Conservation (phyloP, 2,888 invertebrate species). For the Sceliomorpha sp. region DNA sequence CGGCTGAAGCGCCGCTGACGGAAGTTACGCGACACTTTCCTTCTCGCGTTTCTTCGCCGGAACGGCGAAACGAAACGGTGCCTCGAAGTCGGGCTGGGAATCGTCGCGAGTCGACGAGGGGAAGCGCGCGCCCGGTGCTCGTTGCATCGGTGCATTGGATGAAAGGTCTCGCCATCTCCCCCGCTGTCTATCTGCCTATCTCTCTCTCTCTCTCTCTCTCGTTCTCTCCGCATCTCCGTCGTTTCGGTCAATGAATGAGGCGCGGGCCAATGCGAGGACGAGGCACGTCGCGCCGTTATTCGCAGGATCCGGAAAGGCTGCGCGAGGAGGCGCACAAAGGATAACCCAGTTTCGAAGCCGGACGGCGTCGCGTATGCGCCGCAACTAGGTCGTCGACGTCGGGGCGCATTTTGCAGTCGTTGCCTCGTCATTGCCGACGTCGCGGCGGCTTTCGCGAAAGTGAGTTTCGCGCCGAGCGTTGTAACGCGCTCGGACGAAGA, state of each 20-base stretch:
- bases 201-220: conserved; percentile 20
- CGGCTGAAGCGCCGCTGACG: too few relatives aligned
- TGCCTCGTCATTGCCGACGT: neutral
- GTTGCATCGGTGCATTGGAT: too few relatives aligned
- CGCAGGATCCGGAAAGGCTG: conserved; percentile 43
- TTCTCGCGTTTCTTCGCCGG: too few relatives aligned
- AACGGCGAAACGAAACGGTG: too few relatives aligned
- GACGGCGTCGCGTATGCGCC: conserved; percentile 26
- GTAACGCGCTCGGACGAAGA: too few relatives aligned
- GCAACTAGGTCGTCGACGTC: conserved; percentile 45
- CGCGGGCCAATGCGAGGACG: conserved; percentile 12
- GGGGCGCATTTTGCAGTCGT: conserved; percentile 16
- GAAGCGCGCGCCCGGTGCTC: too few relatives aligned
- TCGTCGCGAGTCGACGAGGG: too few relatives aligned
- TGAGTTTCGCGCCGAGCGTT: conserved; percentile 19
- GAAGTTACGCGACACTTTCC: too few relatives aligned
- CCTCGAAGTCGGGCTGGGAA: too few relatives aligned
- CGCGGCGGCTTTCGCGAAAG: conserved; percentile 11
- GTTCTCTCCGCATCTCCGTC: conserved; percentile 21
- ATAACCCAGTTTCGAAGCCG: conserved; percentile 50
- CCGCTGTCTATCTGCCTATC: conserved; percentile 28
- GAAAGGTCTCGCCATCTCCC: conserved; percentile 18
- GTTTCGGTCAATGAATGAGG: conserved; percentile 28
- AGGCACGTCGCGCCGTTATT: conserved; percentile 33
- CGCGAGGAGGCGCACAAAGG: conserved; percentile 46